Conservation (phyloP, 1,140 invertebrate genomes). For the Cecropterus lyciades region DNA sequence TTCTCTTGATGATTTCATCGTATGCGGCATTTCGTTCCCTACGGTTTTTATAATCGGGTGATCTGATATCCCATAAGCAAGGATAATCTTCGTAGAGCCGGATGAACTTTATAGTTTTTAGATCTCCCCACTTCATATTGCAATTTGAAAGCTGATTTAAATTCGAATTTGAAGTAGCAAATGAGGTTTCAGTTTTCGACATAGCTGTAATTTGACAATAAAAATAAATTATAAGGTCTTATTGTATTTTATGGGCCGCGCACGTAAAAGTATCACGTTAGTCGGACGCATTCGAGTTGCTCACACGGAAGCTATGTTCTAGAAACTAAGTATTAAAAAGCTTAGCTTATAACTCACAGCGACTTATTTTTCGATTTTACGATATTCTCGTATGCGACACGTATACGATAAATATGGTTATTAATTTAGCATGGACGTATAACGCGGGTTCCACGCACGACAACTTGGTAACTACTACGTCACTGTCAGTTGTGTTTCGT, state of each 20-base stretch:
- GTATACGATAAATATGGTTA: not conserved
- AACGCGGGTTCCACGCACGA: conserved; percentile 4
- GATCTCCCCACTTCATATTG: conserved; percentile 28
- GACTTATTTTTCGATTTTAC: not conserved
- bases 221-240: too few relatives aligned
- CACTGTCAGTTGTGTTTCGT: not conserved
- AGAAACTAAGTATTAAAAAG: too few relatives aligned
- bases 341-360: not conserved
- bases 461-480: not conserved
- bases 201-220: too few relatives aligned
- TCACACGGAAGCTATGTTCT: not conserved
- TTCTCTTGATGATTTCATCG: conserved; percentile 14
- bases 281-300: not conserved
- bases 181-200: too few relatives aligned
- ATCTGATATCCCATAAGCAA: conserved; percentile 37
- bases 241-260: too few relatives aligned
- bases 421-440: not conserved
- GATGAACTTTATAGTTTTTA: conserved; percentile 39
- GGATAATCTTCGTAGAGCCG: conserved; percentile 30
- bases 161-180: not conserved
- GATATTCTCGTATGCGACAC: not conserved
- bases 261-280: not conserved
- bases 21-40: conserved; percentile 26
- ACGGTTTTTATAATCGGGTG: conserved; percentile 32
- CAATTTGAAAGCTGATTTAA: not conserved